Evolutionary conservation across 2,888 invertebrate species (phyloP), one percentile per base, ranked within the genome.

Genomic region (Hydrotaea cyrtoneurina): DNA sequence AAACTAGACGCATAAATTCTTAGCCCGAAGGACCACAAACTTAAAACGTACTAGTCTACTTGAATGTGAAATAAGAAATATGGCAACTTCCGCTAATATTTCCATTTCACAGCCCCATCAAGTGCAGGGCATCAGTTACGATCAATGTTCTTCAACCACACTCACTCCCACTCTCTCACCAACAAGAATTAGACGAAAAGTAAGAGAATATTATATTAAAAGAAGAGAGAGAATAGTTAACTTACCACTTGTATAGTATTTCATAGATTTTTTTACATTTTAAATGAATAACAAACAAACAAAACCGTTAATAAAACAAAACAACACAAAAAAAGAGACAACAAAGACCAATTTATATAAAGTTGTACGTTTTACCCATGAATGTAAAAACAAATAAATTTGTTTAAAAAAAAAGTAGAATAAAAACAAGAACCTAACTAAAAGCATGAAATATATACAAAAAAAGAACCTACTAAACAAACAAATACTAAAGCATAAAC

Each of bases 311-410:
- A 43, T 23, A 53, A 74, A 69, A 74, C 7, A 64, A 77, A 23
- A 31, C 15, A 55, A 57, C 55, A 31, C 15, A 31, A 23, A 43
- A 73, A 23, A 81, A 76, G 66, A 72, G 64, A 82, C 84, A 87
- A 82, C 86, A 86, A 82, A 85, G 87, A 87, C 83, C 85, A 86
- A 87, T 86, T 87, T 87, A 86, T 86, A 86, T 83, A 80, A 78
- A 86, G 77, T 83, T 85, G 84, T 86, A 86, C 83, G 62, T 84
- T 86, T 85, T 84, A 86, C 80, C 62, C n/a, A 76, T 76, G 57
- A 64, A 78, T 57, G 57, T 57, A 59, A 82, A 80, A 69, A 59
- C 23, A 69, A 69, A 3, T 66, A 43, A 39, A 66, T 39, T 66
- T 66, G 43, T 66, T 23, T 46, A 69, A 73, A 75, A 55, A 59